phyloP scores from a whole-genome alignment of 2,797 vertebrate species.

The Poecilia picta region DNA sequence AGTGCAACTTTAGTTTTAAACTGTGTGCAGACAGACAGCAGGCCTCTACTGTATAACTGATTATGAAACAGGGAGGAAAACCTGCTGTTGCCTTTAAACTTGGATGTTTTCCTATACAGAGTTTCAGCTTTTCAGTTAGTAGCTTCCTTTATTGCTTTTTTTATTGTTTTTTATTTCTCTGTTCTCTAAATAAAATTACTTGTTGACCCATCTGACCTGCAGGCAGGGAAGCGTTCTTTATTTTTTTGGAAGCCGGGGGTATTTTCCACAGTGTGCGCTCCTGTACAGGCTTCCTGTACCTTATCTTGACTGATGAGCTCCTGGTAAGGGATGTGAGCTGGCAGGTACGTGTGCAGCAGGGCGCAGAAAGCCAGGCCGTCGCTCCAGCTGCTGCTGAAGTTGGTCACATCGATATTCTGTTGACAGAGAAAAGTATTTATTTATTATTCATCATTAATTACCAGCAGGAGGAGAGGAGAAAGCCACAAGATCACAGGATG shows the following conservation, averaged over 20 bases:
- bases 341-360: constrained; percentile 90
- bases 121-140: neutral
- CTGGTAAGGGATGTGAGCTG: constrained; percentile 92
- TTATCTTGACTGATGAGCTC: constrained; percentile 92
- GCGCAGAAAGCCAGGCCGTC: constrained; percentile 92
- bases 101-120: neutral
- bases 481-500: constrained; percentile 22
- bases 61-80: neutral
- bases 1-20: neutral
- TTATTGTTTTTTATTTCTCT: neutral
- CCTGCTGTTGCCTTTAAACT: neutral
- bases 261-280: neutral
- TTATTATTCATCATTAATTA: constrained; percentile 3
- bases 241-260: neutral
- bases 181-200: neutral
- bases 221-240: neutral
- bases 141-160: neutral
- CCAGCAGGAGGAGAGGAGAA: constrained; percentile 3
- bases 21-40: neutral
- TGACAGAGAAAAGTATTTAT: neutral
- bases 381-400: constrained; percentile 96
- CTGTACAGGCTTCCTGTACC: constrained; percentile 66
- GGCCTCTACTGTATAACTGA: neutral
- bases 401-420: constrained; percentile 90
- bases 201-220: neutral